phyloP scores from a whole-genome alignment of 1,140 invertebrate genomes.

The Sarcophaga peregrina region DNA sequence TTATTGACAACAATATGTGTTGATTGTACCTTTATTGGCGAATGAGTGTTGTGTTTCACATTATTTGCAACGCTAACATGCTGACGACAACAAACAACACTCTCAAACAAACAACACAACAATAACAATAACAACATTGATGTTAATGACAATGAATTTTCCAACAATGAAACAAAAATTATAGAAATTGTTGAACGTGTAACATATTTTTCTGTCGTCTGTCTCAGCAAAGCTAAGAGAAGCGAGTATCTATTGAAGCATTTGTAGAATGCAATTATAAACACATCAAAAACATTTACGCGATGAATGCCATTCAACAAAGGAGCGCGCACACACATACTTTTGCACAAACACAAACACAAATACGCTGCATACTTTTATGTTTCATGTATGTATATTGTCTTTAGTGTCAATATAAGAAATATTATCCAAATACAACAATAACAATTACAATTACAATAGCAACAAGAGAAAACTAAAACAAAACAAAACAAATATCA shows the following conservation, averaged over 20 bases:
- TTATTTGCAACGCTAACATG: neutral
- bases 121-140: neutral
- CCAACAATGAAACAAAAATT: constrained; percentile 5
- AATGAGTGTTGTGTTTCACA: neutral
- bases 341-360: too few species aligned
- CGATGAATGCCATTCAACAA: constrained; percentile 19
- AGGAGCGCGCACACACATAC: too few species aligned
- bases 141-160: constrained; percentile 12
- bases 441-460: neutral
- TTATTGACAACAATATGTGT: constrained; percentile 13
- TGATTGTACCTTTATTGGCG: neutral
- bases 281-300: constrained; percentile 39
- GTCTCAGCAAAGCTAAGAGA: too few species aligned
- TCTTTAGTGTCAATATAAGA: neutral
- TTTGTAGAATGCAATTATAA: constrained; percentile 40
- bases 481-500: too few species aligned
- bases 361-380: too few species aligned
- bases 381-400: too few species aligned
- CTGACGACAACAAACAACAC: neutral
- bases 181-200: constrained; percentile 29
- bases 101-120: too few species aligned
- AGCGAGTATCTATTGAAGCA: constrained; percentile 9
- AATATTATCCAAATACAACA: constrained; percentile 11
- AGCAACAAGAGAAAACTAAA: neutral
- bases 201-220: constrained; percentile 38